Conservation (phyloP, 2,113 vertebrate species). For the Antechinus stuartii region DNA sequence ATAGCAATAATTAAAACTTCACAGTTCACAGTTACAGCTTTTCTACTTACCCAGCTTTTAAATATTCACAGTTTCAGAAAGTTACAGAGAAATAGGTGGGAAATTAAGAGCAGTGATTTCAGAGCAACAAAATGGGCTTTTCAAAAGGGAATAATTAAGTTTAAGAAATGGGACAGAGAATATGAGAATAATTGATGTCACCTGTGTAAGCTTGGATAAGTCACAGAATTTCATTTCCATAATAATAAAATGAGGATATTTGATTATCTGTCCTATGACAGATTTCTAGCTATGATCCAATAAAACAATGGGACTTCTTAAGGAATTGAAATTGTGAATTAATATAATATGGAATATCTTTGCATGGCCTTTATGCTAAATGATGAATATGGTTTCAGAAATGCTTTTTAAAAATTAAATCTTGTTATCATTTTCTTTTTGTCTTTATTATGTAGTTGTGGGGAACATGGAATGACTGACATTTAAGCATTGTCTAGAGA, state of each 20-base stretch:
- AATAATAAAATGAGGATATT: not conserved
- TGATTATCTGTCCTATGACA: not conserved
- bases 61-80: constrained; percentile 62
- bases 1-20: constrained; percentile 75
- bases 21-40: constrained; percentile 55
- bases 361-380: not conserved
- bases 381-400: not conserved
- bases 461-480: constrained; percentile 19
- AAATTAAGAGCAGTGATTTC: constrained; percentile 58
- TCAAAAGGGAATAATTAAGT: constrained; percentile 14
- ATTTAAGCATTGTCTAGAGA: constrained; percentile 31
- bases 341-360: not conserved
- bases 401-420: constrained; percentile 37
- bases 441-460: not conserved
- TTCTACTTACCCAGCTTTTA: constrained; percentile 34
- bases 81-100: constrained; percentile 7
- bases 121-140: constrained; percentile 32
- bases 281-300: not conserved
- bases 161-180: constrained; percentile 49
- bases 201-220: constrained; percentile 13
- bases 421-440: not conserved
- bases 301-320: constrained; percentile 23
- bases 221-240: not conserved
- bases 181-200: constrained; percentile 5
- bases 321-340: constrained; percentile 21